Conservation (phyloP, 2,797 vertebrate genomes). For the Arctocebus calabarensis region DNA sequence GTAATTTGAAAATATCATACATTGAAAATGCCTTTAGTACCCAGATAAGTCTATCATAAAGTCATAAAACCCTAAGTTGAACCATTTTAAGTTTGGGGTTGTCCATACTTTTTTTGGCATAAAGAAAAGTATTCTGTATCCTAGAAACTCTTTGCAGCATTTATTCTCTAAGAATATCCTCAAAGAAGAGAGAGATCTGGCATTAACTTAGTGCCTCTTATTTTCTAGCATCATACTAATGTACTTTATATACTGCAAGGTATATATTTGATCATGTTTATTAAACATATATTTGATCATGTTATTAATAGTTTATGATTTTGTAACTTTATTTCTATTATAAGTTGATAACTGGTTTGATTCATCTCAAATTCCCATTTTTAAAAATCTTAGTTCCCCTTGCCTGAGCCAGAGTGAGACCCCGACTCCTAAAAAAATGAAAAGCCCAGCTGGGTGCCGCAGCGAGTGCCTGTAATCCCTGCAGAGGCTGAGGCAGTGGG, state of each 20-base stretch:
- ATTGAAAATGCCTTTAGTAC: background rate
- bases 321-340: background rate
- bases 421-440: too few relatives aligned
- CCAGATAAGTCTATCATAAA: background rate
- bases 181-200: background rate
- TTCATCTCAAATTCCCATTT: background rate
- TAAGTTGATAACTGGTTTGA: background rate
- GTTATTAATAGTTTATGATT: background rate
- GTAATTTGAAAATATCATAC: background rate
- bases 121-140: slow-evolving; percentile 2
- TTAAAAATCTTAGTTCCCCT: background rate
- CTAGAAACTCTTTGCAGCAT: background rate
- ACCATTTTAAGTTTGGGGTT: background rate
- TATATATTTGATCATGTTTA: background rate
- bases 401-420: too few relatives aligned
- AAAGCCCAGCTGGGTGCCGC: too few relatives aligned
- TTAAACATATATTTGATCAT: background rate
- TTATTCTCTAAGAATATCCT: background rate
- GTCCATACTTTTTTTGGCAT: background rate
- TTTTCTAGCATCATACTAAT: background rate
- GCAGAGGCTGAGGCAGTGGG: too few relatives aligned
- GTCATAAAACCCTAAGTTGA: background rate
- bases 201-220: background rate
- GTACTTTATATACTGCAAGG: background rate
- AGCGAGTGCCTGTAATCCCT: too few relatives aligned